Base-by-base conservation (phyloP, 2,113 vertebrate species). In the Rhineura floridana region DNA sequence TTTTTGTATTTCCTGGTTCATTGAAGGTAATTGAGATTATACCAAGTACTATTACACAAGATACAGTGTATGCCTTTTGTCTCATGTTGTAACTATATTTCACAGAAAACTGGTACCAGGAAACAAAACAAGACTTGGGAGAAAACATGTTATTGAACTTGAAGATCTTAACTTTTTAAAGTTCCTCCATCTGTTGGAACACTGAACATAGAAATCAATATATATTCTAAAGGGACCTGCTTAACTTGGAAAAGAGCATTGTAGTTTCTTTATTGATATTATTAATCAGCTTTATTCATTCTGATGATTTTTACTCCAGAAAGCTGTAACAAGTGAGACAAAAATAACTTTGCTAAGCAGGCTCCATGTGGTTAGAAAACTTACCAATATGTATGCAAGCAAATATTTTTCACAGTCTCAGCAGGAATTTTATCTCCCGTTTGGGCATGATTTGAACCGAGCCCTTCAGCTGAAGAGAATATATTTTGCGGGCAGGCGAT, bases 1-100 rank as follows among this genome's bases (percentile, higher is more conserved):
- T 79, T 8, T 86, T 84, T 86, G 42, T 91, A 33, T 79, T 90
- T 92, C 84, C 84, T 94, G 92, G 94, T 92, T 94, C 92, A 94
- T 77, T 95, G 94, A 89, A 93, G 89, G 10, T 69, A 76, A 81
- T 80, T 90, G 67, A 44, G 88, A 67, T 76, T 87, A 52, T 83
- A 73, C 72, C 42, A 94, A 89, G 46, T 52, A n/a, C 28, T n/a
- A 52, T 50, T 79, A n/a, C 30, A 15, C n/a, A 79, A 33, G 30
- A 19, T 30, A 52, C 30, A 52, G 48, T 52, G 17, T 79, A 75
- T 75, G 72, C 72, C 72, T 75, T 44, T 42, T 44, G 39, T 44
- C 36, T 21, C 25, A 8, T 42, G 17, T 44, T 6, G 33, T 46
- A 78, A 78, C 25, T 55, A 13, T n/a, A 19, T 55, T 94, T 70